phyloP scores from a whole-genome alignment of 2,797 vertebrate genomes.

The Girardinus metallicus region DNA sequence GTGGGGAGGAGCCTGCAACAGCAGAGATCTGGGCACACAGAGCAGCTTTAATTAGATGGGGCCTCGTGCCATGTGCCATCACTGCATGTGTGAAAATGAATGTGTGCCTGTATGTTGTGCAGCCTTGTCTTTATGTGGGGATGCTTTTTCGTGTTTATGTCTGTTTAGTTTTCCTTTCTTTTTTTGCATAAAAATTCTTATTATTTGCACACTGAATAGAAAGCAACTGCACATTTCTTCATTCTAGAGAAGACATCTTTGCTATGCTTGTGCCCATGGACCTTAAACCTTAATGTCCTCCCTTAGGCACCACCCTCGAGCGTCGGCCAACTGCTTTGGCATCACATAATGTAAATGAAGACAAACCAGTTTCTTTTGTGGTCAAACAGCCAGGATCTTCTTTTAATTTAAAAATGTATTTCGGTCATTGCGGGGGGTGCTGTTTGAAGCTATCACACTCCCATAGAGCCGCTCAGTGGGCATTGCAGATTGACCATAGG shows the following conservation, averaged over 20 bases:
- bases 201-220: constrained; percentile 7
- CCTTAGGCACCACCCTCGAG: constrained; percentile 28
- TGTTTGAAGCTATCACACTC: constrained; percentile 71
- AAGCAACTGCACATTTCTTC: not conserved
- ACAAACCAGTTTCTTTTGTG: constrained; percentile 63
- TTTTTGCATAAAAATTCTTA: not conserved
- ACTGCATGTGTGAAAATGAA: constrained; percentile 51
- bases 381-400: constrained; percentile 67
- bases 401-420: constrained; percentile 78
- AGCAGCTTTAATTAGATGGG: constrained; percentile 82
- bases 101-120: constrained; percentile 33
- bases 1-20: constrained; percentile 71
- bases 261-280: not conserved
- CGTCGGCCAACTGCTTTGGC: constrained; percentile 30
- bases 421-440: constrained; percentile 59
- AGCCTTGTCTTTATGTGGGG: constrained; percentile 27
- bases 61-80: constrained; percentile 75
- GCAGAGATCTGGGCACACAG: constrained; percentile 74
- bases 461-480: constrained; percentile 62
- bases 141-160: not conserved
- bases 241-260: not conserved
- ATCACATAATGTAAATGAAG: constrained; percentile 67
- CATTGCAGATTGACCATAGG: constrained; percentile 41
- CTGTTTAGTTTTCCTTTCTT: constrained; percentile 11
- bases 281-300: constrained; percentile 5